These are phyloP conservation scores for Erebia aethiops DNA, from an alignment of 2,888 invertebrate species.

Conservation along the genomic window DNA sequence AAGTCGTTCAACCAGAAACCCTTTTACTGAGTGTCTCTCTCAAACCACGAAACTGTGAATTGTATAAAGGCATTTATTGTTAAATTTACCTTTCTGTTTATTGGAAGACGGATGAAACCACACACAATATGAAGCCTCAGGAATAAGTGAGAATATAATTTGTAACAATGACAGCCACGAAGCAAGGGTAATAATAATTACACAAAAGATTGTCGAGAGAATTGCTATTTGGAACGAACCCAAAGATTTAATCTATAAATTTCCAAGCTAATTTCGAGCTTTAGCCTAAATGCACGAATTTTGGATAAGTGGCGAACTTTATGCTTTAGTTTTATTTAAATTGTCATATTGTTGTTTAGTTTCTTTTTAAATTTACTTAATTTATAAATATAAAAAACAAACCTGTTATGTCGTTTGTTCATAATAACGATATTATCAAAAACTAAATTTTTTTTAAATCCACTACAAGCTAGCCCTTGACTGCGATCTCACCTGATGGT, in stretches of 20 bases:
- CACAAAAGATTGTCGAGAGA: slow-evolving; percentile 22
- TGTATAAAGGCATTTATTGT: slow-evolving; percentile 2
- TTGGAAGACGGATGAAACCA: slow-evolving; percentile 1
- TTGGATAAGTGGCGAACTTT: slow-evolving; percentile 8
- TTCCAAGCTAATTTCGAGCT: slow-evolving; percentile 20
- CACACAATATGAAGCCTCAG: background rate
- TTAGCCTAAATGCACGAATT: slow-evolving; percentile 16
- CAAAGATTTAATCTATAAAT: slow-evolving; percentile 26
- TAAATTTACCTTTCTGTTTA: slow-evolving; percentile 4
- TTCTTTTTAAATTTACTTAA: too few species aligned
- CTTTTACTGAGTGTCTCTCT: background rate
- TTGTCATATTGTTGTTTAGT: background rate
- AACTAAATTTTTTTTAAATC: too few species aligned
- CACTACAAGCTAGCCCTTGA: too few species aligned
- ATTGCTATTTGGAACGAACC: slow-evolving; percentile 19
- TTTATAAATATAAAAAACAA: too few species aligned
- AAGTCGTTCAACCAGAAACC: slow-evolving; percentile 6
- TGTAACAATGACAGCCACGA: background rate
- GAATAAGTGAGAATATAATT: slow-evolving; percentile 9
- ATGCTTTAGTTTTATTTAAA: background rate
- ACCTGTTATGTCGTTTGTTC: too few species aligned
- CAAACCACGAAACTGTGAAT: slow-evolving; percentile 7
- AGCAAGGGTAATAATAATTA: slow-evolving; percentile 13
- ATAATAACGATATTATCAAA: too few species aligned
- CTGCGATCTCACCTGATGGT: too few species aligned